Evolutionary conservation across 2,797 vertebrate genomes (phyloP).

Genomic region (Iguana delicatissima): DNA sequence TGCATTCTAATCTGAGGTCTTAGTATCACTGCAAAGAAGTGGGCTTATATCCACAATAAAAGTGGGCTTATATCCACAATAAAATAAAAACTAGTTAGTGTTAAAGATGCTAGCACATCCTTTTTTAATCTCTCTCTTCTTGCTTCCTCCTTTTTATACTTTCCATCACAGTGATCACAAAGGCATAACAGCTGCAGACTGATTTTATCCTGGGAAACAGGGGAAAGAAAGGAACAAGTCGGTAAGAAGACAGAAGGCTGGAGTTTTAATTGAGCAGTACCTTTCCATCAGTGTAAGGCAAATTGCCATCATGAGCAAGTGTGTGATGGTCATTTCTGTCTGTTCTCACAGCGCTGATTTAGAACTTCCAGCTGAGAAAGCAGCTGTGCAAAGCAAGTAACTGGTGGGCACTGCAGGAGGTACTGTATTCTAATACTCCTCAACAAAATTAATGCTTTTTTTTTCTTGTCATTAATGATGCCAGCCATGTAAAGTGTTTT

Average conservation of each 20-base stretch:
- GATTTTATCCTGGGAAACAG: conserved; percentile 34
- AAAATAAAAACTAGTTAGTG: too few species aligned
- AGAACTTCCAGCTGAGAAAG: conserved; percentile 75
- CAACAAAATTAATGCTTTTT: conserved; percentile 70
- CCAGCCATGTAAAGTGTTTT: conserved; percentile 58
- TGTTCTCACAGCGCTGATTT: conserved; percentile 69
- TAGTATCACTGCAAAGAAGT: too few species aligned
- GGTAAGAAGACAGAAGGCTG: conserved; percentile 50
- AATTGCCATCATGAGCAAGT: conserved; percentile 50
- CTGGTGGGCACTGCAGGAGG: conserved; percentile 68
- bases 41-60: too few species aligned
- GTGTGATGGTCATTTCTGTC: conserved; percentile 65
- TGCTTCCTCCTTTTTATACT: too few species aligned
- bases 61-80: too few species aligned
- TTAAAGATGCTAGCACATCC: too few species aligned
- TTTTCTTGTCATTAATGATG: conserved; percentile 66
- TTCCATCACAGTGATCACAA: neutral
- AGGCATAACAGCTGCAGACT: conserved; percentile 19
- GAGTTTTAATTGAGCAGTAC: conserved; percentile 55
- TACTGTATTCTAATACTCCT: conserved; percentile 59
- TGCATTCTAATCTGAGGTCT: too few species aligned
- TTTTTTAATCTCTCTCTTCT: too few species aligned
- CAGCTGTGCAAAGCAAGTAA: conserved; percentile 71
- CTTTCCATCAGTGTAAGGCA: conserved; percentile 60
- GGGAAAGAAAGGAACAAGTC: conserved; percentile 37